phyloP scores from a whole-genome alignment of 2,888 invertebrate genomes.

The Drosophila lacicola region DNA sequence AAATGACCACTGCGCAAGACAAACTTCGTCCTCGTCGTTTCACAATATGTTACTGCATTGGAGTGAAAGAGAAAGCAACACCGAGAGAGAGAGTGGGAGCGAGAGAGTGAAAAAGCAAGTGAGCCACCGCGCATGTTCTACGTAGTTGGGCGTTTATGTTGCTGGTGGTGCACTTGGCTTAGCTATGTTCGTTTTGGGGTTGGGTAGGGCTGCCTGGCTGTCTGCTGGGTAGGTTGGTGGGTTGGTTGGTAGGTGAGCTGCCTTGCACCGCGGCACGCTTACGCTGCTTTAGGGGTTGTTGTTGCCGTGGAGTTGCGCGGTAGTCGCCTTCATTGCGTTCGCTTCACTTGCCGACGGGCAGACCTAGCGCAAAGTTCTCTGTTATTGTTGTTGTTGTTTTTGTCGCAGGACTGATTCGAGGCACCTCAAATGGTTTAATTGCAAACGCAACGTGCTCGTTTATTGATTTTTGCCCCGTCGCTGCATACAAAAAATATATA shows the following conservation, averaged over 20 bases:
- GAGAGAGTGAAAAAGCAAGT: constrained; percentile 1
- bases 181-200: constrained; percentile 50
- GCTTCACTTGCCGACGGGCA: constrained; percentile 60
- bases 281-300: constrained; percentile 64
- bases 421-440: constrained; percentile 53
- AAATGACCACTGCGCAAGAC: constrained; percentile 59
- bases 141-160: constrained; percentile 63
- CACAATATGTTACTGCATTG: constrained; percentile 25
- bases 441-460: constrained; percentile 49
- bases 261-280: constrained; percentile 48
- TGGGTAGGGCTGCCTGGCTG: constrained; percentile 24
- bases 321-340: constrained; percentile 30
- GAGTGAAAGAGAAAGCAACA: constrained; percentile 14
- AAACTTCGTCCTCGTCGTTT: constrained; percentile 48
- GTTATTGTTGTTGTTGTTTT: constrained; percentile 26
- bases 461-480: constrained; percentile 63
- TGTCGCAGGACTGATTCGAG: constrained; percentile 21
- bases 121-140: constrained; percentile 51
- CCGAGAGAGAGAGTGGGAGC: constrained; percentile 7
- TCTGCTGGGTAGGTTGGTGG: constrained; percentile 8
- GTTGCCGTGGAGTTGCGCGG: constrained; percentile 80
- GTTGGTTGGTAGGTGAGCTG: constrained; percentile 8
- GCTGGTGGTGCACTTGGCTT: constrained; percentile 73
- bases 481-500: neutral
- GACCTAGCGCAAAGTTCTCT: constrained; percentile 45